phyloP scores from a whole-genome alignment of 2,797 vertebrate species.

The Tadarida brasiliensis region DNA sequence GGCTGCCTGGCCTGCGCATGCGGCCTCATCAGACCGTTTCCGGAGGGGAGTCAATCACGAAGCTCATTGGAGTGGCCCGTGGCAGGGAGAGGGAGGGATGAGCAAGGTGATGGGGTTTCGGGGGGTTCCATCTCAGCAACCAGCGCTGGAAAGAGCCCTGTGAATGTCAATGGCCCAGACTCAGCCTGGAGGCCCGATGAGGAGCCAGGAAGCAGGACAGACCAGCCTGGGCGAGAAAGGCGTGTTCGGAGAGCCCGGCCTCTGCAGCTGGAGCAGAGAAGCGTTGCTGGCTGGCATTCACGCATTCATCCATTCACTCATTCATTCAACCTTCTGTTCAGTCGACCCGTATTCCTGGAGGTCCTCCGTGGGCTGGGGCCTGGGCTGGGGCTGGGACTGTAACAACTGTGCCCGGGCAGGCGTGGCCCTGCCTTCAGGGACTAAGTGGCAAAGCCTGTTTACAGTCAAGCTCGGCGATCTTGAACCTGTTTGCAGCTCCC shows the following conservation, averaged over 20 bases:
- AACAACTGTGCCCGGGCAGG: background rate
- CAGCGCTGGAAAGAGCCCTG: background rate
- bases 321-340: background rate
- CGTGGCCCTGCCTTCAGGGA: background rate
- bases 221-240: too few relatives aligned
- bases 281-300: too few relatives aligned
- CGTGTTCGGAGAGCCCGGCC: rapidly evolving
- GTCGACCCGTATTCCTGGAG: rapidly evolving
- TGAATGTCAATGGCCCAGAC: conserved; percentile 6
- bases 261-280: background rate
- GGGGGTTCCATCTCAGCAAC: background rate
- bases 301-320: background rate
- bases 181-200: background rate
- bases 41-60: conserved; percentile 75
- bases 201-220: background rate
- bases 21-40: conserved; percentile 45
- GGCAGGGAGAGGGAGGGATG: background rate
- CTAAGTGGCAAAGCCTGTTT: background rate
- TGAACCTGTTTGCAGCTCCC: background rate
- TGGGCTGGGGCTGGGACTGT: background rate
- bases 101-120: background rate
- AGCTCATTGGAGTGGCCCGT: background rate
- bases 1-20: conserved; percentile 30
- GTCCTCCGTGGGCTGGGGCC: background rate
- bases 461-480: background rate